These are phyloP conservation scores for Trochalopteron elliotii DNA, from an alignment of 2,113 vertebrate genomes.

Conservation along the genomic window DNA sequence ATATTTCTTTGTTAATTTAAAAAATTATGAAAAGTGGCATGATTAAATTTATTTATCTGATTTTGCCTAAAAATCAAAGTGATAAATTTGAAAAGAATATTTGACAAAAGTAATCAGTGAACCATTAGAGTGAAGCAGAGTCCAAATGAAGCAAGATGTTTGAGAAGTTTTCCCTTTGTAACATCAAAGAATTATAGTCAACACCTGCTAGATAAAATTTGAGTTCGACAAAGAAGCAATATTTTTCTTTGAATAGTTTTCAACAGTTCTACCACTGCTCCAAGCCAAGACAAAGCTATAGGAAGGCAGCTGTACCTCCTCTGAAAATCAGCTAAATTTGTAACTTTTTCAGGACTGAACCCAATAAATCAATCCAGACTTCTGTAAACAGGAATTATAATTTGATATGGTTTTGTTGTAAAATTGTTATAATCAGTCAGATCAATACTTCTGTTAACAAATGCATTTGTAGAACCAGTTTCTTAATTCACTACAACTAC, in stretches of 20 bases:
- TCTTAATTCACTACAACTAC: not conserved
- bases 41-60: not conserved
- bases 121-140: not conserved
- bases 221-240: not conserved
- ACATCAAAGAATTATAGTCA: not conserved
- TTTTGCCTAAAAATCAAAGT: not conserved
- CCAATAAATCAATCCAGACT: not conserved
- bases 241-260: not conserved
- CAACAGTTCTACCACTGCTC: not conserved
- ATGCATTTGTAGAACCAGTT: not conserved
- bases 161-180: not conserved
- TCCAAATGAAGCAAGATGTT: not conserved
- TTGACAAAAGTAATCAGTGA: not conserved
- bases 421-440: not conserved
- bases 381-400: not conserved
- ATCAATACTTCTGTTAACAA: not conserved
- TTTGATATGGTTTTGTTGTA: not conserved
- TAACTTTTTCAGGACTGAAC: not conserved
- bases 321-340: not conserved
- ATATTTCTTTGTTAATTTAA: not conserved
- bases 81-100: not conserved
- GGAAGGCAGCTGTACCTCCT: not conserved
- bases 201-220: not conserved
- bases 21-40: not conserved
- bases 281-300: not conserved